Evolutionary conservation across 30 jellyfish, hydroid and myxozoan species (phyloP).

Genomic region (Cassiopea xamachana): DNA sequence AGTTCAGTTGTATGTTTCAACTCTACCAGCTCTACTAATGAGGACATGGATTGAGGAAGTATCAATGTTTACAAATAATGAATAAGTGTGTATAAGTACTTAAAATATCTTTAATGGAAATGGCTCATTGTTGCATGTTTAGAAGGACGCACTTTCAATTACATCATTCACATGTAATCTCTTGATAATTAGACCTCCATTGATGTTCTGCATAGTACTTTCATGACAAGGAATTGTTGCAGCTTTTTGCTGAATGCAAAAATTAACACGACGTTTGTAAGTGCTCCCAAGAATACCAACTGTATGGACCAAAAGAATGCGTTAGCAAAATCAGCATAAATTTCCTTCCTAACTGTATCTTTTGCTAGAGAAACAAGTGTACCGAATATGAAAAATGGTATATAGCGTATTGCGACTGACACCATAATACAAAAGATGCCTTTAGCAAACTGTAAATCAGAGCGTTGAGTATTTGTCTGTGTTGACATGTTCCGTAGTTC

Average conservation of each 20-base stretch:
- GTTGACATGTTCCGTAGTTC: background rate
- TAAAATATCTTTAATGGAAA: too few species aligned
- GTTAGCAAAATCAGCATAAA: background rate
- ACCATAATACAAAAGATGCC: background rate
- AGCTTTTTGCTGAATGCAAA: constrained; percentile 24
- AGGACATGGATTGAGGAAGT: too few species aligned
- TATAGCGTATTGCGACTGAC: background rate
- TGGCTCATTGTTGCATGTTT: too few species aligned
- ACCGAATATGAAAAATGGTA: background rate
- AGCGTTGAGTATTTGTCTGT: background rate
- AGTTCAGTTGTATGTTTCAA: too few species aligned
- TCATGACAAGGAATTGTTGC: background rate
- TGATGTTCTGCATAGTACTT: background rate
- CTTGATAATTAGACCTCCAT: background rate
- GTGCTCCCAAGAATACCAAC: constrained; percentile 16
- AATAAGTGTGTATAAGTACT: too few species aligned
- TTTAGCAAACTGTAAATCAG: background rate
- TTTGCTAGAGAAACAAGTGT: background rate
- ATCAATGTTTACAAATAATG: too few species aligned
- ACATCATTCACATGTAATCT: too few species aligned
- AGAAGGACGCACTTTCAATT: too few species aligned
- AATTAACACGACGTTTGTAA: background rate
- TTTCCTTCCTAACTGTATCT: background rate
- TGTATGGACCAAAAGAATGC: constrained; percentile 16
- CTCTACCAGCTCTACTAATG: too few species aligned